phyloP scores from a whole-genome alignment of 2,888 invertebrate genomes.

The Dicycla oo region DNA sequence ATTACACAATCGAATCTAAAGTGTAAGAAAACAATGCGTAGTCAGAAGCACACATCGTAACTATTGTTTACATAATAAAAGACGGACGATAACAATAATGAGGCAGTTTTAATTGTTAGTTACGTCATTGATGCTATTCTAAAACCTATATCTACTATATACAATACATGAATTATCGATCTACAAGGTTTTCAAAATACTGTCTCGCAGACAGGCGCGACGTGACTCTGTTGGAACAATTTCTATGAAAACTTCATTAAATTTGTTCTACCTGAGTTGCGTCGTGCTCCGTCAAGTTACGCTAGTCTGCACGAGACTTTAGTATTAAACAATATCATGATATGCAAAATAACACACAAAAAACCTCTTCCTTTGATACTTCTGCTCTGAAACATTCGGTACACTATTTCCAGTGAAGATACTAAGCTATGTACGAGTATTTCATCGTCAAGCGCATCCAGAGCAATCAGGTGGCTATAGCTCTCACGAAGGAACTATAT shows the following conservation, averaged over 20 bases:
- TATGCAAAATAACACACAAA: neutral
- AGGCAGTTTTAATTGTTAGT: conserved; percentile 11
- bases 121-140: conserved; percentile 8
- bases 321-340: neutral
- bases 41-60: conserved; percentile 15
- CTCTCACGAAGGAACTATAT: neutral
- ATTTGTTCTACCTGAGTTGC: too few species aligned
- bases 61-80: conserved; percentile 44
- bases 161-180: neutral
- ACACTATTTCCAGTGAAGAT: neutral
- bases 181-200: too few species aligned
- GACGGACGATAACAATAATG: conserved; percentile 33
- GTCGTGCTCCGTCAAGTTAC: too few species aligned
- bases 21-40: conserved; percentile 22
- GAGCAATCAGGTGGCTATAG: neutral
- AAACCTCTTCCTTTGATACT: neutral
- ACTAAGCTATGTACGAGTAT: too few species aligned
- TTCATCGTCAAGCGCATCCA: neutral
- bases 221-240: too few species aligned
- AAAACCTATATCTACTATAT: neutral
- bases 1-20: conserved; percentile 26
- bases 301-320: too few species aligned
- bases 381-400: neutral
- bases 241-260: too few species aligned
- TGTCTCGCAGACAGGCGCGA: too few species aligned